phyloP scores from a whole-genome alignment of 2,888 invertebrate species.

The Quadriops clusia region DNA sequence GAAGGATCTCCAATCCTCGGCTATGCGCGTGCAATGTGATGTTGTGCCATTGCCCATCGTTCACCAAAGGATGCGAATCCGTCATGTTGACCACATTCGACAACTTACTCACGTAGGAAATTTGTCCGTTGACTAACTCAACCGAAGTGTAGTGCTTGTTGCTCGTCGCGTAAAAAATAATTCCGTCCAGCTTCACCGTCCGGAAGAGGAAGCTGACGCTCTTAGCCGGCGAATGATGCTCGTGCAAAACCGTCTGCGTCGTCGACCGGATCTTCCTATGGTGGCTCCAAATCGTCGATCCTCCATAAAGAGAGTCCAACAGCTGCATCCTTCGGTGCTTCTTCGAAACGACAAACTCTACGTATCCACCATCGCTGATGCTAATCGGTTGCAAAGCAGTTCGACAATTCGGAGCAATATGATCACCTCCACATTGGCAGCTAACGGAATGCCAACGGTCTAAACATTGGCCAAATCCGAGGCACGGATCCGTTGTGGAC shows the following conservation, averaged over 20 bases:
- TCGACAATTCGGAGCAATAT: constrained; percentile 70
- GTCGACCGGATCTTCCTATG: constrained; percentile 13
- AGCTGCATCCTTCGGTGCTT: constrained; percentile 79
- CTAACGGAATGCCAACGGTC: constrained; percentile 73
- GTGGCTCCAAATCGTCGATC: constrained; percentile 62
- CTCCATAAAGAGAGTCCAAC: constrained; percentile 64
- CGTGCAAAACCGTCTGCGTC: constrained; percentile 15
- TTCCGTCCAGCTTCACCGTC: constrained; percentile 64
- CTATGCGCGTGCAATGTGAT: constrained; percentile 62
- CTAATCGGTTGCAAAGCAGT: constrained; percentile 68
- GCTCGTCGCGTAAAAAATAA: constrained; percentile 77
- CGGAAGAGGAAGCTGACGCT: constrained; percentile 69
- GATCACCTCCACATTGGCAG: constrained; percentile 56
- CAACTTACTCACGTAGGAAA: constrained; percentile 70
- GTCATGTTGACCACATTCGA: constrained; percentile 76
- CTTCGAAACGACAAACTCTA: constrained; percentile 70
- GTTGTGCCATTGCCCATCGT: constrained; percentile 85
- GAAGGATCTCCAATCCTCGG: constrained; percentile 56
- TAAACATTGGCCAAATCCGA: constrained; percentile 57
- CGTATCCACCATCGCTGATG: constrained; percentile 62
- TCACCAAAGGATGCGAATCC: constrained; percentile 48
- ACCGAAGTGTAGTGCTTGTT: constrained; percentile 78
- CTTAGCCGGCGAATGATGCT: constrained; percentile 45
- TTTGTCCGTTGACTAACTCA: constrained; percentile 62
- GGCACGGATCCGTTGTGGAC: constrained; percentile 44